Percentiles rank a stretch among this genome's conserved stretches.
These are phyloP conservation scores for Drosophila quadrilineata DNA, from an alignment of 1,140 invertebrate species.

Conservation along the genomic window DNA sequence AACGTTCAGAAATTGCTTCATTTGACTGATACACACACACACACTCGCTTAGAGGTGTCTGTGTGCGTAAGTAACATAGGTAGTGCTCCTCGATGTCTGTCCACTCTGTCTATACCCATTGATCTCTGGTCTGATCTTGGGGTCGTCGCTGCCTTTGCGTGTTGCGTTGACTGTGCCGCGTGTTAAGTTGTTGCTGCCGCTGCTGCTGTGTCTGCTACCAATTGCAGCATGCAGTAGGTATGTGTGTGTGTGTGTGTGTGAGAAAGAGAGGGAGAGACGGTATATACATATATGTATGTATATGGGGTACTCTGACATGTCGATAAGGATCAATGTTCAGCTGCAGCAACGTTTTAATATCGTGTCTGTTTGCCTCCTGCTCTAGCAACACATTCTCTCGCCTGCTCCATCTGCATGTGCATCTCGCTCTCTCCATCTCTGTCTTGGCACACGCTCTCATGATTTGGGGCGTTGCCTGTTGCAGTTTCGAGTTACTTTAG, in stretches of 20 bases:
- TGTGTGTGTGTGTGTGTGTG: too few relatives aligned
- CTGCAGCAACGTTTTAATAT: conserved; percentile 70
- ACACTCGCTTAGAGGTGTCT: not conserved
- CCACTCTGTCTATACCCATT: too few relatives aligned
- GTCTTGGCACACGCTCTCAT: conserved; percentile 48
- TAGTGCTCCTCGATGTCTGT: not conserved
- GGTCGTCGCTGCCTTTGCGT: conserved; percentile 23
- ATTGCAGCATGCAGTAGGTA: conserved; percentile 38
- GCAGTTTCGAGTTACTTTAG: not conserved
- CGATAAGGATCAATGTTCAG: conserved; percentile 78
- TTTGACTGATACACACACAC: not conserved
- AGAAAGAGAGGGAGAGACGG: not conserved
- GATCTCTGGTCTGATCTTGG: conserved; percentile 20
- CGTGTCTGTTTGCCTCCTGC: conserved; percentile 3
- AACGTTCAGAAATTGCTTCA: too few relatives aligned
- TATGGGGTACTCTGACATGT: conserved; percentile 41
- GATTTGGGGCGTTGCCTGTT: conserved; percentile 63
- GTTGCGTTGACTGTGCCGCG: conserved; percentile 48
- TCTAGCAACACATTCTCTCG: not conserved
- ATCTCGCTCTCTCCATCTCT: not conserved
- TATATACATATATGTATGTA: not conserved
- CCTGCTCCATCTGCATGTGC: too few relatives aligned
- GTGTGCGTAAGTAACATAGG: conserved; percentile 2
- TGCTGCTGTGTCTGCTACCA: conserved; percentile 65
- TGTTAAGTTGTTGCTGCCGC: conserved; percentile 70